A percentile compares a stretch with the other conserved stretches of the same genome.
Evolutionary conservation across 2,888 invertebrate species (phyloP).

Genomic region (Caenorhabditis angaria): DNA sequence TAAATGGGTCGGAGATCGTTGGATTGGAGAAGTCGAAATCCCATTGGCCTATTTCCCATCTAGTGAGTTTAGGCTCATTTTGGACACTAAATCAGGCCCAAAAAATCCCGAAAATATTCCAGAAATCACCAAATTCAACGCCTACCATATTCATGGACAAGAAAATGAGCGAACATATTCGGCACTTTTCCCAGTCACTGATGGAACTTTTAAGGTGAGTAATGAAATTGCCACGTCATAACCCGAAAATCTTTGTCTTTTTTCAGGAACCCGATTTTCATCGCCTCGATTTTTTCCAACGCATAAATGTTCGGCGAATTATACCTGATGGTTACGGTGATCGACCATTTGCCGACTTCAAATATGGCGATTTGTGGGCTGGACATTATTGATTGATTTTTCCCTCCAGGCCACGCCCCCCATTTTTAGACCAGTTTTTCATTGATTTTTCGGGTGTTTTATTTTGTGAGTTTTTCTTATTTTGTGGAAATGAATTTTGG

Average conservation of each 20-base stretch:
- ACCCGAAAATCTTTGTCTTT: neutral
- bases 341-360: conserved; percentile 65
- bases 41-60: conserved; percentile 75
- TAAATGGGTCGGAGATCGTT: conserved; percentile 62
- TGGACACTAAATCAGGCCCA: too few relatives aligned
- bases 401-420: too few relatives aligned
- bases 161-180: conserved; percentile 74
- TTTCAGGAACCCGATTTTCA: conserved; percentile 75
- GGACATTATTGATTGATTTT: too few relatives aligned
- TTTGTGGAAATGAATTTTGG: too few relatives aligned
- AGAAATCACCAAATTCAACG: conserved; percentile 75
- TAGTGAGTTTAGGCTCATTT: conserved; percentile 57
- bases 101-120: too few relatives aligned
- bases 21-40: conserved; percentile 74
- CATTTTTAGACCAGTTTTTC: too few relatives aligned
- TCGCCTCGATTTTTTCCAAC: conserved; percentile 73
- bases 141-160: conserved; percentile 76
- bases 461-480: too few relatives aligned
- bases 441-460: too few relatives aligned
- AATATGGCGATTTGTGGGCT: conserved; percentile 70
- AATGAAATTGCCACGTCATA: neutral
- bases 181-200: conserved; percentile 74
- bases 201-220: conserved; percentile 59
- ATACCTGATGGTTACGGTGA: conserved; percentile 69
- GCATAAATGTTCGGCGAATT: conserved; percentile 57